phyloP scores from a whole-genome alignment of 2,797 vertebrate species.

The Leptoclinus maculatus region DNA sequence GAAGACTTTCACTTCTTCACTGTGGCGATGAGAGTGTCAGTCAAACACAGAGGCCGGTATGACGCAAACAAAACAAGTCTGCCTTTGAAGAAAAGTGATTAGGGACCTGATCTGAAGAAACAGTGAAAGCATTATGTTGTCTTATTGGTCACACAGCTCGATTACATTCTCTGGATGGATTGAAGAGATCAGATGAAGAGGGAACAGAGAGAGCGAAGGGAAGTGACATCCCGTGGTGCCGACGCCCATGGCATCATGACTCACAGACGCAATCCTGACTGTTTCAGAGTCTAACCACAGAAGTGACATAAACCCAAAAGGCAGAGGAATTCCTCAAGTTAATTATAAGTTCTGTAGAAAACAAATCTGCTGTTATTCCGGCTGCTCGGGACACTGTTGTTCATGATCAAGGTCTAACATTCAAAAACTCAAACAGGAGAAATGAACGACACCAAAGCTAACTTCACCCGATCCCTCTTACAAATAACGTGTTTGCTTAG shows the following conservation, averaged over 20 bases:
- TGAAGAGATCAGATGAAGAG: constrained; percentile 16
- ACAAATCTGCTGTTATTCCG: not conserved
- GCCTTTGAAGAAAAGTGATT: not conserved
- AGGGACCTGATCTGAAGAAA: not conserved
- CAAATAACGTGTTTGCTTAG: constrained; percentile 24
- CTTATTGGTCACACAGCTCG: not conserved
- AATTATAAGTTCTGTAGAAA: not conserved
- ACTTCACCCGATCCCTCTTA: constrained; percentile 19
- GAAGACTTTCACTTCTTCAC: not conserved
- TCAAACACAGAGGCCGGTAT: not conserved
- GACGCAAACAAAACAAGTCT: not conserved
- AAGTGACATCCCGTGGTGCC: constrained; percentile 8
- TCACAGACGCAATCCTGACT: constrained; percentile 44
- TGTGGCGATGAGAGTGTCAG: not conserved
- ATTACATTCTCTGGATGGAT: not conserved
- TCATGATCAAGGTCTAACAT: constrained; percentile 18
- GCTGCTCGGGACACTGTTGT: not conserved
- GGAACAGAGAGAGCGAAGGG: constrained; percentile 38
- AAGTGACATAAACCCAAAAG: constrained; percentile 38
- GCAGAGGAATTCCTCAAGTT: not conserved
- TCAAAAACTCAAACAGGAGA: constrained; percentile 10
- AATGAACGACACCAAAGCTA: constrained; percentile 14
- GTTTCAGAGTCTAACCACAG: constrained; percentile 20
- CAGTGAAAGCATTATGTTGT: not conserved
- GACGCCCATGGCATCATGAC: constrained; percentile 52